Evolutionary conservation across 2,113 vertebrate genomes (phyloP).

Genomic region (Ictidomys tridecemlineatus): DNA sequence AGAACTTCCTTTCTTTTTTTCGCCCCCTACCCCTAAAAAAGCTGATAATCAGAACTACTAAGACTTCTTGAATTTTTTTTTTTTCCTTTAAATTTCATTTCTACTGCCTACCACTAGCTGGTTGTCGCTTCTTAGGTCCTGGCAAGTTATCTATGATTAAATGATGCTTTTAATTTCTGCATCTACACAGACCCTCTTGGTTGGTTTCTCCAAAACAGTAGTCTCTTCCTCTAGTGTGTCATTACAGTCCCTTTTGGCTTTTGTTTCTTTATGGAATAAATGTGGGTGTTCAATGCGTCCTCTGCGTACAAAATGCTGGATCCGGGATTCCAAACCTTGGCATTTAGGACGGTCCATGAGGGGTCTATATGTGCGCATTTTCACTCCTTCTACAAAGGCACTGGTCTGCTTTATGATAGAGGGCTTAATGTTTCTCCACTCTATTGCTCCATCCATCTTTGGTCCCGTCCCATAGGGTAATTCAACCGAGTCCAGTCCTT

Average conservation of each 20-base stretch:
- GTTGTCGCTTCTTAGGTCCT: constrained; percentile 30
- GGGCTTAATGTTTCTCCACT: constrained; percentile 80
- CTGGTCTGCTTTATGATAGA: constrained; percentile 82
- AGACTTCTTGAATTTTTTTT: not conserved
- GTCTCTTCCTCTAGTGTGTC: constrained; percentile 81
- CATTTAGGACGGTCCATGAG: constrained; percentile 94
- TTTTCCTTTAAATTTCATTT: not conserved
- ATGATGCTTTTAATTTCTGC: constrained; percentile 62
- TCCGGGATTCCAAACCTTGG: constrained; percentile 94
- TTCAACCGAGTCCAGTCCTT: constrained; percentile 86
- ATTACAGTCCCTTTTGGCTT: constrained; percentile 69
- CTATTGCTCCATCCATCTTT: constrained; percentile 9
- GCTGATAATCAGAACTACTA: not conserved
- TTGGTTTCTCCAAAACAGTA: constrained; percentile 79
- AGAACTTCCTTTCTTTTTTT: not conserved
- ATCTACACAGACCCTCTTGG: constrained; percentile 84
- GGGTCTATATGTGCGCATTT: constrained; percentile 91
- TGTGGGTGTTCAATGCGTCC: constrained; percentile 90
- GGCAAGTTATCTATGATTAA: constrained; percentile 38
- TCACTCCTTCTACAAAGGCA: constrained; percentile 93
- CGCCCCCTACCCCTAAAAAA: not conserved
- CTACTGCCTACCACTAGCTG: not conserved
- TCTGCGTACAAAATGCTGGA: constrained; percentile 93
- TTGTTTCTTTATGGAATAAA: constrained; percentile 52
- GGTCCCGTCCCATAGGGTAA: constrained; percentile 68